Base-by-base conservation (phyloP, 30 jellyfish, hydroid and myxozoan genomes). In the Turritopsis dohrnii region DNA sequence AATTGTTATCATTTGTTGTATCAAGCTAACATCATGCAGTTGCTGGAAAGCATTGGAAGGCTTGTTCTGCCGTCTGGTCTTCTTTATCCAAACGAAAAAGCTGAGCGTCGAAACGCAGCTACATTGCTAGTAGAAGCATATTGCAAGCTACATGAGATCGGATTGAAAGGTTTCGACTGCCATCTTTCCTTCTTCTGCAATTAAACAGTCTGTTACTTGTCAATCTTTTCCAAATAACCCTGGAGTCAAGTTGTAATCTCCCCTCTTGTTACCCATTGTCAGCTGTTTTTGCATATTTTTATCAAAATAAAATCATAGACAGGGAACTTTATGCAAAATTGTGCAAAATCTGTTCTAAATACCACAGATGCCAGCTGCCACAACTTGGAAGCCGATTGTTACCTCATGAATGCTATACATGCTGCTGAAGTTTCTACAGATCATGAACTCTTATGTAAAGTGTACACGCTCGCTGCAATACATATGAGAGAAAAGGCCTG, bases 371-470 rank as follows among this genome's bases (percentile, higher is more conserved):
- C 31, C 18, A 25, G 65, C n/a, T 26, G 89, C 29, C 26, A 86
- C 23, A 25, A 82, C 76, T 16, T 82, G 21, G 89, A 82, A 71
- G 83, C 76, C 16, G 89, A 66, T 21, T 82, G 89, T 82, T 82
- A 82, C 28, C 53, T 82, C 24, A 82, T 82, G 89, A 82, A 82
- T n/a, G 89, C 83, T 8, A 82, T 82, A 16, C 71, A 82, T 66
- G 89, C 89, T 26, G 89, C 89, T 24, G 89, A 82, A 71, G 89
- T 71, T 24, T 82, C 89, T n/a, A 71, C 72, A 18, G 89, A 82
- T 82, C 66, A 82, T 18, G 89, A 82, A 71, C 53, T 71, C 18
- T 71, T 82, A 69, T 82, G 89, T 82, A 82, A 86, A 18, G 71
- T 71, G 8, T 82, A 82, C 31, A 69, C 89, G 18, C 71, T 85